These are phyloP conservation scores for Lypha dubia DNA, from an alignment of 2,888 invertebrate genomes.

Conservation along the genomic window DNA sequence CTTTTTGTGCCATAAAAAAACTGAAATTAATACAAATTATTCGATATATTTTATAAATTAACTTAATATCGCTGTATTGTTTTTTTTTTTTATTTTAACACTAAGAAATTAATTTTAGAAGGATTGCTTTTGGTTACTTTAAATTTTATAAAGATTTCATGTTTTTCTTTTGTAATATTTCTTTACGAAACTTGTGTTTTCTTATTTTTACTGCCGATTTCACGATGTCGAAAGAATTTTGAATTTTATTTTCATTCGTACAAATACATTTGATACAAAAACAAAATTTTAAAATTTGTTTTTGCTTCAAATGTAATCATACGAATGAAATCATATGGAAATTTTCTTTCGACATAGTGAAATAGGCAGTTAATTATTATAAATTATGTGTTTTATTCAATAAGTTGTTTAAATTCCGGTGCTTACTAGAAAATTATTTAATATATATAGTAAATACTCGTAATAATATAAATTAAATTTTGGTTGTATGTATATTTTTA, in stretches of 20 bases:
- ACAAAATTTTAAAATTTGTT: no score
- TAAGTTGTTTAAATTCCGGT: slow-evolving; percentile 54
- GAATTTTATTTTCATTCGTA: no score
- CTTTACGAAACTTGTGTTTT: slow-evolving; percentile 50
- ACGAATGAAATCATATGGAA: no score
- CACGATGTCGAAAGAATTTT: no score
- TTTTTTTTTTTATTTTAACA: not conserved
- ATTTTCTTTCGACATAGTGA: no score
- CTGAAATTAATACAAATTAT: not conserved
- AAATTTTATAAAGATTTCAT: slow-evolving; percentile 36
- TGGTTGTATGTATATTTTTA: slow-evolving; percentile 14
- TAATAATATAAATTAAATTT: slow-evolving; percentile 41
- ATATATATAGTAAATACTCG: slow-evolving; percentile 33
- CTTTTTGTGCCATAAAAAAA: not conserved
- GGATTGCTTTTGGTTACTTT: slow-evolving; percentile 61
- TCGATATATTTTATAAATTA: not conserved
- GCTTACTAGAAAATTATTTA: slow-evolving; percentile 56
- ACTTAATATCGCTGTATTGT: not conserved
- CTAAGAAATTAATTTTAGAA: slow-evolving; percentile 36
- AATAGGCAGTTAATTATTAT: slow-evolving; percentile 31
- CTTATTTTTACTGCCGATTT: no score
- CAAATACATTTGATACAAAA: no score
- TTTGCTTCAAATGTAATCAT: no score
- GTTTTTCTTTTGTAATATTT: slow-evolving; percentile 21
- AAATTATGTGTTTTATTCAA: slow-evolving; percentile 31